Percentiles rank a stretch among this genome's conserved stretches.
phyloP scores from a whole-genome alignment of 2,888 invertebrate species.

The Limnephilus marmoratus region DNA sequence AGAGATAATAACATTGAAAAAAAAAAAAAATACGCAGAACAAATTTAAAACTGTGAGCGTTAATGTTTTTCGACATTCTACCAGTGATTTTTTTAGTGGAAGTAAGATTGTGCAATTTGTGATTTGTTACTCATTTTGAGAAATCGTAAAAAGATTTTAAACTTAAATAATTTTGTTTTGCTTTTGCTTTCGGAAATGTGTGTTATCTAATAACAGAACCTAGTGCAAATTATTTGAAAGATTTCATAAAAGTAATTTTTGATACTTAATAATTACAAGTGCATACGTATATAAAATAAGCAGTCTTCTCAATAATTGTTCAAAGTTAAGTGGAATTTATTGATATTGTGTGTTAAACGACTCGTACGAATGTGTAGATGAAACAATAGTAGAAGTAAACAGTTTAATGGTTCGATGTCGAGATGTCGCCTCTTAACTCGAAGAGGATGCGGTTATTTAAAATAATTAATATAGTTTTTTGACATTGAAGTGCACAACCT shows the following conservation, averaged over 20 bases:
- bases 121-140: not conserved
- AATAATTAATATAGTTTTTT: slow-evolving; percentile 40
- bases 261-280: too few relatives aligned
- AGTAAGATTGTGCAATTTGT: not conserved
- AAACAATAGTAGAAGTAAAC: not conserved
- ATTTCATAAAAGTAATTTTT: not conserved
- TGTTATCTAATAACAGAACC: not conserved
- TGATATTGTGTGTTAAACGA: too few relatives aligned
- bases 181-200: not conserved
- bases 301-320: too few relatives aligned
- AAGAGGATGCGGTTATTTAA: not conserved
- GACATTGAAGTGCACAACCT: not conserved
- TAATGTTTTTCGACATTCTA: not conserved
- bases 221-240: not conserved
- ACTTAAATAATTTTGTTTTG: not conserved
- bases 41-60: not conserved
- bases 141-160: not conserved
- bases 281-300: too few relatives aligned
- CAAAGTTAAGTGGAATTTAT: not conserved
- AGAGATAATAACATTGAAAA: not conserved
- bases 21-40: not conserved
- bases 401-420: not conserved
- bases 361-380: not conserved
- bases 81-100: not conserved
- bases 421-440: not conserved